Base-by-base conservation (phyloP, 2,113 vertebrate species). In the Brachyhypopomus gauderio region DNA sequence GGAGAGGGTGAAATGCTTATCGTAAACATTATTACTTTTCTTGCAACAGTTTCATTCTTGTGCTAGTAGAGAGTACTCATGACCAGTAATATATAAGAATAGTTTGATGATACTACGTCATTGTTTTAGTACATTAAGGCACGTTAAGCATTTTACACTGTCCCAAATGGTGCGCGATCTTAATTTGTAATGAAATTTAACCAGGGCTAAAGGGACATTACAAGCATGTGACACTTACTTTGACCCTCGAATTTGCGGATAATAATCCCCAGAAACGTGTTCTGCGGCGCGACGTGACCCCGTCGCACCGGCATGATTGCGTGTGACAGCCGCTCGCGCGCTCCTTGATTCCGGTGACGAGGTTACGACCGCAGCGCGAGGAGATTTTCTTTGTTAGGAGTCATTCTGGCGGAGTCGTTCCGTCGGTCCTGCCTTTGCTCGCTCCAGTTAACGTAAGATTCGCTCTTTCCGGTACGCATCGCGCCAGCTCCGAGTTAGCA, bases 181-280 rank as follows among this genome's bases (percentile, higher is more conserved):
- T 22, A 59, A 59, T 5, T 19, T 59, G 17, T 59, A 59, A 20
- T 59, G 56, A 20, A 59, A 59, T 22, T 20, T n/a, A 59, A 20
- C 60, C 8, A 8, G 60, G 34, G 45, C 5, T 48, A 48, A 48
- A 48, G 4, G 22, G 62, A 64, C 62, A 27, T 64, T 64, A 4
- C 12, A 48, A 11, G 45, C 45, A 74, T 3, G 2, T 20, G 27
- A 30, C 12, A 98, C 98, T 98, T 92, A 99, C 98, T 99, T 92
- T 99, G 96, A 88, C 96, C 98, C 95, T 99, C 98, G 92, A 99
- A 99, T 98, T 99, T 99, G 90, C 97, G 95, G 89, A 99, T 99
- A 86, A 99, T 99, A 89, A 97, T 95, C 90, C 97, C 98, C 89
- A 99, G 90, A 91, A 99, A 99, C 52, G 98, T 99, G 91, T 99